A percentile compares a stretch with the other conserved stretches of the same genome.
phyloP scores from a whole-genome alignment of 2,113 vertebrate genomes.

The Marcusenius ussheri region DNA sequence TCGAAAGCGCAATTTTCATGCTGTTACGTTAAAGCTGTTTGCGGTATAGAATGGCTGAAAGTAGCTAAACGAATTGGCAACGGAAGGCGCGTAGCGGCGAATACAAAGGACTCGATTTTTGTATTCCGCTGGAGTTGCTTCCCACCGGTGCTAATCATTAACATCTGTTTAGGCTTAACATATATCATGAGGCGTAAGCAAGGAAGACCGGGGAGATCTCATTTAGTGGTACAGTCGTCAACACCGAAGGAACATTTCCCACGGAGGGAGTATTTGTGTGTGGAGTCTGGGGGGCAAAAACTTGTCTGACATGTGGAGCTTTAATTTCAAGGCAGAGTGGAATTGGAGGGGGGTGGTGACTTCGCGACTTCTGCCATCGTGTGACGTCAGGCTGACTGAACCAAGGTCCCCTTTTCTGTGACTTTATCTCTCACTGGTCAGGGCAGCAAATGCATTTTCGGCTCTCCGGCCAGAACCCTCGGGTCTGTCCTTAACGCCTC shows the following conservation, averaged over 20 bases:
- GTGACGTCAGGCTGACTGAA: constrained; percentile 7
- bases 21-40: neutral
- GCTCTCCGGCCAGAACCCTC: neutral
- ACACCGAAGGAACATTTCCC: neutral
- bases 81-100: neutral
- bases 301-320: constrained; percentile 1
- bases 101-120: neutral
- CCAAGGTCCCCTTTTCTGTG: constrained; percentile 3
- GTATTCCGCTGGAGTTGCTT: neutral
- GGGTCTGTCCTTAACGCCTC: neutral
- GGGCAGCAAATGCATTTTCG: neutral
- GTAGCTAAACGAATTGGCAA: neutral
- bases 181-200: neutral
- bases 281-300: neutral
- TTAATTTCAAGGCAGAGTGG: constrained; percentile 16
- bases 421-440: neutral
- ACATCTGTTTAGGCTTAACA: constrained; percentile 16
- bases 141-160: constrained; percentile 9
- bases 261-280: neutral
- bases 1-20: neutral
- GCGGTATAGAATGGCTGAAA: neutral
- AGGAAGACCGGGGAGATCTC: neutral
- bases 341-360: neutral
- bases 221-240: neutral
- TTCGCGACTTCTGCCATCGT: neutral